phyloP scores from a whole-genome alignment of 2,797 vertebrate genomes.

The Brotogeris chrysoptera region DNA sequence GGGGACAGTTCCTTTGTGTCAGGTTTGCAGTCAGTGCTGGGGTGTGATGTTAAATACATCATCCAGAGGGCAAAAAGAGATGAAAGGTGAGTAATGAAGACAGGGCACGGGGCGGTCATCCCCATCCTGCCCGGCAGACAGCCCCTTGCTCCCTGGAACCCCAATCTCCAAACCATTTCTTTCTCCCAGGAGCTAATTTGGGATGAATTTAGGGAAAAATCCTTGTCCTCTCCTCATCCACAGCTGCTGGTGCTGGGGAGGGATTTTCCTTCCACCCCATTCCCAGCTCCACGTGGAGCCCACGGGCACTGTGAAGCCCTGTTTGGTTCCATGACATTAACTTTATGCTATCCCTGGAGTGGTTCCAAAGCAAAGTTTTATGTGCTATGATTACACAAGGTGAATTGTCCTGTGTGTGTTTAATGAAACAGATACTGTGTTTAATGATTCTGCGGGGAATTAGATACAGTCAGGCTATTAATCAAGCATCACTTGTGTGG shows the following conservation, averaged over 20 bases:
- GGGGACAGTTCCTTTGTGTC: neutral
- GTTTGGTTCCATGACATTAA: conserved; percentile 72
- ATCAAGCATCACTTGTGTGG: conserved; percentile 41
- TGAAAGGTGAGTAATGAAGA: neutral
- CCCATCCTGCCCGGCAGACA: too few species aligned
- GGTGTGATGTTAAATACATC: neutral
- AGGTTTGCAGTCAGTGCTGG: neutral
- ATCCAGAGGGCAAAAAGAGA: neutral
- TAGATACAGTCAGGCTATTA: conserved; percentile 47
- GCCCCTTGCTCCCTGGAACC: neutral
- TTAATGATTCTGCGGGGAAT: conserved; percentile 63
- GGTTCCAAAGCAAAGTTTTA: conserved; percentile 77
- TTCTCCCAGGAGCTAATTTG: neutral
- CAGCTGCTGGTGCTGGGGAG: neutral
- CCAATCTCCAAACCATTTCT: accelerated
- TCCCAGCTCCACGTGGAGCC: neutral
- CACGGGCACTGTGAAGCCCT: neutral
- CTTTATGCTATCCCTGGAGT: conserved; percentile 72
- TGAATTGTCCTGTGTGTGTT: conserved; percentile 75
- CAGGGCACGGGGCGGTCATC: accelerated
- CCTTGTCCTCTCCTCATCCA: accelerated
- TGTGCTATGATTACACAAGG: conserved; percentile 76
- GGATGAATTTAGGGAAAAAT: neutral
- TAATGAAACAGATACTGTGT: conserved; percentile 72
- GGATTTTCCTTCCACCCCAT: neutral